Base-by-base conservation (phyloP, 1,140 invertebrate species). In the Ceratitis capitata region DNA sequence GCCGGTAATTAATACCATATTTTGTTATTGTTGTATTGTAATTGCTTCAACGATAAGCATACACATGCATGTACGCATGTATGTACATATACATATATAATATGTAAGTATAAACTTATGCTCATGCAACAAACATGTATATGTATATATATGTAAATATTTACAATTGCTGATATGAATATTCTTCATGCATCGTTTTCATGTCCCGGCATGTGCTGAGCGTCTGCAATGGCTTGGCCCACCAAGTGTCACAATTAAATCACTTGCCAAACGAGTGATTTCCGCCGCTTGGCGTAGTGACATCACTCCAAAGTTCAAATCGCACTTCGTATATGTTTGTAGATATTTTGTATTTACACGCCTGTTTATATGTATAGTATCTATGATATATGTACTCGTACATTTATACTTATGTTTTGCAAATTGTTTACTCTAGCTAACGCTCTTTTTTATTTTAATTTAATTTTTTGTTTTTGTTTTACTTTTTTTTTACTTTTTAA, bases 241-340 rank as follows among this genome's bases (percentile, higher is more conserved):
- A 12, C 5, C 35, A 2, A 42, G 32, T n/a, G 32, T 39, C 64
- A 69, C 64, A 39, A 14, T 69, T 35, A 35, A 69, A 69, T 69
- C 64, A 69, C 35, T 69, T 69, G 64, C 35, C n/a, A 7, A 69
- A 2, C 64, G 64, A 69, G 64, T 69, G 64, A 69, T 69, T 69
- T 69, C 64, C 64, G 35, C 26, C 19, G 29, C 5, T 35, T 1
- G 4, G 64, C 32, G 35, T 19, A 69, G 12, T 69, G 64, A 69
- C 64, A 42, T 69, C 19, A 42, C 35, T 42, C 64, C 64, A 42
- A 69, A 69, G 35, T 69, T 69, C 64, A 69, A 35, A 7, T 16
- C 32, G 9, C 10, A 64, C 35, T 69, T 19, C 12, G 19, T 56
- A 19, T n/a, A n/a, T n/a, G n/a, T n/a, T n/a, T n/a, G n/a, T n/a